A percentile compares a stretch with the other conserved stretches of the same genome.
Conservation (phyloP, 2,888 invertebrate species). For the Limenitis camilla region DNA sequence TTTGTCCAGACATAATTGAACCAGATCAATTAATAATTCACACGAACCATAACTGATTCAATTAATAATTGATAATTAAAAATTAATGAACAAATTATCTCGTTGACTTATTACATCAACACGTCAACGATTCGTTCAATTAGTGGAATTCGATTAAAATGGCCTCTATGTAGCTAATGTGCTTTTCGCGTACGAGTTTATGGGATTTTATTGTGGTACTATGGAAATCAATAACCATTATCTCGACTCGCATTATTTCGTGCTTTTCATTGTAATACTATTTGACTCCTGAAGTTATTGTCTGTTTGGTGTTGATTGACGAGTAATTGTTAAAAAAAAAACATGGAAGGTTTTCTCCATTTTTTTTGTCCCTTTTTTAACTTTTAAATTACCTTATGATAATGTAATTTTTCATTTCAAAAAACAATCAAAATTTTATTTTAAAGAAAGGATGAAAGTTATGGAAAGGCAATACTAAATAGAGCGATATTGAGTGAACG, state of each 20-base stretch:
- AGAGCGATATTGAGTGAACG: constrained; percentile 2
- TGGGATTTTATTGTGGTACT: no score
- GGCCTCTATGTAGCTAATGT: background rate
- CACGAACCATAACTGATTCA: background rate
- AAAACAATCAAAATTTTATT: background rate
- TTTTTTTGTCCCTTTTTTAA: no score
- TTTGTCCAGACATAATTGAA: background rate
- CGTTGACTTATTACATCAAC: constrained; percentile 11
- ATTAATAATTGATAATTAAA: constrained; percentile 11
- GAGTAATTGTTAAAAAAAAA: background rate
- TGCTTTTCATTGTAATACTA: no score
- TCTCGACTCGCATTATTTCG: no score
- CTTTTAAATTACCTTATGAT: no score
- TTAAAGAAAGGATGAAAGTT: background rate
- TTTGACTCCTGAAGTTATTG: no score
- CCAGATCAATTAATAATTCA: background rate
- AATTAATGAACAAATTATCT: constrained; percentile 10
- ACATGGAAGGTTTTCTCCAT: no score
- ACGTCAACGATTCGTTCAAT: constrained; percentile 22
- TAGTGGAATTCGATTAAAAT: constrained; percentile 15
- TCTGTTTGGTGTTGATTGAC: no score
- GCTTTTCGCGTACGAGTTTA: background rate
- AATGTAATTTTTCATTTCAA: background rate
- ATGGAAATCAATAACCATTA: no score
- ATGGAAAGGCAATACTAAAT: constrained; percentile 13